Evolutionary conservation across 2,113 vertebrate genomes (phyloP).

Genomic region (Apodemus speciosus): DNA sequence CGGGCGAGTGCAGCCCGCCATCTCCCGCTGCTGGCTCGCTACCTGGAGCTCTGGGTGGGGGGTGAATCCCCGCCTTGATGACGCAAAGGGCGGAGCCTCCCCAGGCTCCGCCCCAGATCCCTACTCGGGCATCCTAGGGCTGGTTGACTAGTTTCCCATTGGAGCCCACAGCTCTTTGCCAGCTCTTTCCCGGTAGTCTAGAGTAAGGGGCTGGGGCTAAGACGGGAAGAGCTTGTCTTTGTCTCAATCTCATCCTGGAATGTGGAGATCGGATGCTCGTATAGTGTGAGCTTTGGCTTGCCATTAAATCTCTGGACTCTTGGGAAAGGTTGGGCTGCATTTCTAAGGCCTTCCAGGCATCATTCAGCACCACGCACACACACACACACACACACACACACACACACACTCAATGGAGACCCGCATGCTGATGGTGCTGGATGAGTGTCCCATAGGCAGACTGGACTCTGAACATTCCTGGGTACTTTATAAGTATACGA

Average conservation of each 20-base stretch:
- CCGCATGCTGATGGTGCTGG: not conserved
- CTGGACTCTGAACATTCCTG: not conserved
- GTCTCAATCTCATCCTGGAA: not conserved
- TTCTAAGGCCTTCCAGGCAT: not conserved
- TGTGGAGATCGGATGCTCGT: not conserved
- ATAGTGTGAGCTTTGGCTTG: not conserved
- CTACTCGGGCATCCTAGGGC: accelerated
- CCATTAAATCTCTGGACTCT: not conserved
- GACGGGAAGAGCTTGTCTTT: not conserved
- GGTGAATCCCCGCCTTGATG: not conserved
- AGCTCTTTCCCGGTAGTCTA: not conserved
- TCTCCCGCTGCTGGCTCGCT: not conserved
- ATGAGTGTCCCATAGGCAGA: not conserved
- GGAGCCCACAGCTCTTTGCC: not conserved
- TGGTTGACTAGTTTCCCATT: accelerated
- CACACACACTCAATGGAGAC: not conserved
- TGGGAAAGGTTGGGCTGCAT: not conserved
- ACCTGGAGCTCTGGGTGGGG: constrained; percentile 56
- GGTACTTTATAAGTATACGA: not conserved
- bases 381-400: too few species aligned
- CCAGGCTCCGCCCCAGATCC: not conserved
- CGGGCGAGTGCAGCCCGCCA: not conserved
- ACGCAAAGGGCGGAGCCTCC: constrained; percentile 7
- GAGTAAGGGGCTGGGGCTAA: not conserved
- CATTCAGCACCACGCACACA: not conserved